phyloP scores from a whole-genome alignment of 2,888 invertebrate species.

The Philopedon plagiatum region DNA sequence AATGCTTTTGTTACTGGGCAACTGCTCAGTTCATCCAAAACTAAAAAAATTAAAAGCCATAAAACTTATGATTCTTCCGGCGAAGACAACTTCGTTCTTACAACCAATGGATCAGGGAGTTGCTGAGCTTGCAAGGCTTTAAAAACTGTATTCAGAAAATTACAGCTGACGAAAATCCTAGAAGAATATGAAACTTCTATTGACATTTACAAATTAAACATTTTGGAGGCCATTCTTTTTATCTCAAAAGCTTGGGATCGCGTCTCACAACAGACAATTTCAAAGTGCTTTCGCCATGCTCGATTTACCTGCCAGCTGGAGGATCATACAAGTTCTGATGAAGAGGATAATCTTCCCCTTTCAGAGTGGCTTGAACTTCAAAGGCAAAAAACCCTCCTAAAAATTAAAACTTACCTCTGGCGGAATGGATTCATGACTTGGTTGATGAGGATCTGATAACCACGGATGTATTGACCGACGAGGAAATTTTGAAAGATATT shows the following conservation, averaged over 20 bases:
- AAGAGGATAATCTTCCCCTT: not conserved
- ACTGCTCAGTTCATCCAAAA: slow-evolving; percentile 49
- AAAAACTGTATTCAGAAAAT: slow-evolving; percentile 3
- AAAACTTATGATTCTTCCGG: slow-evolving; percentile 47
- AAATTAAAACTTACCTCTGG: not conserved
- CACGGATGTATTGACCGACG: not conserved
- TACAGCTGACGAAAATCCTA: not conserved
- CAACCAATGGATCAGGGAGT: slow-evolving; percentile 45
- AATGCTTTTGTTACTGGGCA: slow-evolving; percentile 49
- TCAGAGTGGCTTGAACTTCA: not conserved
- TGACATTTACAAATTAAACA: not conserved
- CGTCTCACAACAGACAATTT: not conserved
- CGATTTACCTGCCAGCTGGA: not conserved
- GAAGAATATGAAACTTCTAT: not conserved
- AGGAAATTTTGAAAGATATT: not conserved
- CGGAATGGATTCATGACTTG: not conserved
- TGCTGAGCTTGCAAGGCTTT: slow-evolving; percentile 28
- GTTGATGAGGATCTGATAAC: not conserved
- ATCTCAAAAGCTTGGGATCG: not conserved
- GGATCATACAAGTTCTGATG: not conserved
- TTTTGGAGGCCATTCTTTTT: not conserved
- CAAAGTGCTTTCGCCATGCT: not conserved
- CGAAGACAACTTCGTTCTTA: slow-evolving; percentile 46
- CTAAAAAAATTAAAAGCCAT: slow-evolving; percentile 34
- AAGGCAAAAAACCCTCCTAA: not conserved